These are phyloP conservation scores for Callionymus lyra DNA, from an alignment of 2,113 vertebrate genomes.

Conservation along the genomic window DNA sequence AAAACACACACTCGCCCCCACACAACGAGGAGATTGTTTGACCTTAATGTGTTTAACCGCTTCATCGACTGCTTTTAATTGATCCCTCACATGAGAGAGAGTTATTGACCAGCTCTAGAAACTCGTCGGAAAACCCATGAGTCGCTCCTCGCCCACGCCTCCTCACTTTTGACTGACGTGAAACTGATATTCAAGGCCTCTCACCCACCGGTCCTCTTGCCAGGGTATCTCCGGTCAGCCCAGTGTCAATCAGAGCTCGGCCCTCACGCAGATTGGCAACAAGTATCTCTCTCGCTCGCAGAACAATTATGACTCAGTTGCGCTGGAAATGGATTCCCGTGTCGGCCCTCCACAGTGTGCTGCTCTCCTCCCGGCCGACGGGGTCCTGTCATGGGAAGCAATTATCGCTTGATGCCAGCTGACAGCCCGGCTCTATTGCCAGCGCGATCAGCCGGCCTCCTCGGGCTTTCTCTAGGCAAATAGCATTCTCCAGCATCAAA, in stretches of 20 bases:
- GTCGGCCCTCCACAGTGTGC: slow-evolving; percentile 65
- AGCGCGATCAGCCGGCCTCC: slow-evolving; percentile 81
- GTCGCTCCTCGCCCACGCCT: slow-evolving; percentile 3
- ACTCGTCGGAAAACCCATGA: slow-evolving; percentile 23
- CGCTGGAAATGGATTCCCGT: slow-evolving; percentile 83
- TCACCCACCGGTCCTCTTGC: slow-evolving; percentile 58
- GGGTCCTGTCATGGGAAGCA: slow-evolving; percentile 97
- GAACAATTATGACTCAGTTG: slow-evolving; percentile 87
- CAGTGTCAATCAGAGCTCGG: slow-evolving; percentile 83
- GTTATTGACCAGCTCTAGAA: slow-evolving; percentile 39
- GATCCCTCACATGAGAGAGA: slow-evolving; percentile 35
- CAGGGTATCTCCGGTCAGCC: slow-evolving; percentile 77
- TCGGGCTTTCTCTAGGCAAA: slow-evolving; percentile 96
- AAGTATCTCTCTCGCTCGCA: slow-evolving; percentile 75
- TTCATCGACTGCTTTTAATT: slow-evolving; percentile 56
- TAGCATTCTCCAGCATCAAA: slow-evolving; percentile 87
- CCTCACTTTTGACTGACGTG: slow-evolving; percentile 52
- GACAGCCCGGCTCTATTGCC: slow-evolving; percentile 87
- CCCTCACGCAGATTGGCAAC: slow-evolving; percentile 77
- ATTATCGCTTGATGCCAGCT: slow-evolving; percentile 94
- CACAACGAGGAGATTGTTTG: slow-evolving; percentile 30
- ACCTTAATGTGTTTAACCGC: slow-evolving; percentile 33
- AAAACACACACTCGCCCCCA: slow-evolving; percentile 47
- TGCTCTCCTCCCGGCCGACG: slow-evolving; percentile 76
- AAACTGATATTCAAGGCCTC: slow-evolving; percentile 35